Base-by-base conservation (phyloP, 1,140 invertebrate genomes). In the Caenorhabditis latens region DNA sequence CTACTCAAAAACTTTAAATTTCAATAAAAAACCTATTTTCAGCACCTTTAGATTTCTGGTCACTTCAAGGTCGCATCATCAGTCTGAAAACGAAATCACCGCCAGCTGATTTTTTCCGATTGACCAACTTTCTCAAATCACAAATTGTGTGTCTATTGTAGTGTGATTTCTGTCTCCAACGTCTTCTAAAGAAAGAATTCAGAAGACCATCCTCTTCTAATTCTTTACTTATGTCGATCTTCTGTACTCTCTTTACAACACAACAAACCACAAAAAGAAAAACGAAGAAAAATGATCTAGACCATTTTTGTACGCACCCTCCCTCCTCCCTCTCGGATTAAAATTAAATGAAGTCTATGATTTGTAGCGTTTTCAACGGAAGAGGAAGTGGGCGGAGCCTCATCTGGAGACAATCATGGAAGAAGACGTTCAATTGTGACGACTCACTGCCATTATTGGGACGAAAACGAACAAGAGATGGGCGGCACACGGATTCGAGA, bases 321-420 rank as follows among this genome's bases (percentile, higher is more conserved):
- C 16, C 13, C n/a, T 4, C n/a, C 16, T 61, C n/a, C n/a, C 11
- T n/a, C n/a, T n/a, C 9, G 40, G 71, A 79, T 79, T 71, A 71
- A 79, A 42, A 11, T 16, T 4, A 46, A 58, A 16, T 14, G 6
- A 58, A 21, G n/a, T 48, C n/a, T 79, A 79, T 79, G 71, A 79
- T 50, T 79, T 79, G 43, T 50, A 79, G 71, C n/a, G 65, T 71
- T 71, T 71, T 42, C 32, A n/a, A 58, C 57, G 57, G 61, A 63
- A 46, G 65, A 71, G 14, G 65, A 46, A 19, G 71, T 19, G 14
- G 46, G 71, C 40, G 46, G 40, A 2, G 71, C 32, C 46, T 14
- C n/a, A 24, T 63, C 61, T 21, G 67, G 5, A 75, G 67, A 32
- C 16, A 42, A 32, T 3, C 4, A 6, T 4, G n/a, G 8, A 6